Base-by-base conservation (phyloP, 2,888 invertebrate genomes). In the Osedax frankpressi region DNA sequence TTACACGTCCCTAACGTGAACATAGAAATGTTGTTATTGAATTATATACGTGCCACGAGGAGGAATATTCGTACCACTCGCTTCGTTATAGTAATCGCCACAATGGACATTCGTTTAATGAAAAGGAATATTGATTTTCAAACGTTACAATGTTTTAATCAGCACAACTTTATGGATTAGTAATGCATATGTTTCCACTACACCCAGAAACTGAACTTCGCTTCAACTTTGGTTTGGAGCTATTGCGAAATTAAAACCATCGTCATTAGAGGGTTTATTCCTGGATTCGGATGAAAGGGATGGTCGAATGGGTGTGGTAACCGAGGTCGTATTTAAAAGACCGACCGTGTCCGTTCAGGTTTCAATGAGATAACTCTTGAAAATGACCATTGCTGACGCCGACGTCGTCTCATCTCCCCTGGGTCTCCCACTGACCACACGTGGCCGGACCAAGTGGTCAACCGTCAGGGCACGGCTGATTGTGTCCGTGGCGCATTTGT, bases 401-500 rank as follows among this genome's bases (percentile, higher is more conserved):
- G 65, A n/a, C 24, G 65, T 65, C 65, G 65, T 65, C 25, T 14
- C 65, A 65, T 65, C 65, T 65, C 65, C 65, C 65, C 24, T 24
- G 65, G 24, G 65, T 3, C 1, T 65, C 65, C 24, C 24, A 65
- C 65, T 65, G 65, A 65, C 2, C 65, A 65, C 65, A 65, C 65
- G 65, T 65, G 65, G 65, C 65, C 65, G 65, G 65, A 62, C 24
- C 65, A 65, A 65, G 65, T 65, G 65, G 65, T 2, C 65, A 24
- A 2, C 65, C 65, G 65, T 2, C 65, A 65, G n/a, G 65, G 24
- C 6, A n/a, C 65, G n/a, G 65, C 65, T 65, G 65, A 25, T 65
- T 65, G 25, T 65, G 24, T 65, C 24, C 65, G 65, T 65, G n/a
- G 65, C 24, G n/a, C 24, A n/a, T 65, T 19, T 65, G 1, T n/a